Conservation (phyloP, 2,888 invertebrate species). For the Thelaira solivaga region DNA sequence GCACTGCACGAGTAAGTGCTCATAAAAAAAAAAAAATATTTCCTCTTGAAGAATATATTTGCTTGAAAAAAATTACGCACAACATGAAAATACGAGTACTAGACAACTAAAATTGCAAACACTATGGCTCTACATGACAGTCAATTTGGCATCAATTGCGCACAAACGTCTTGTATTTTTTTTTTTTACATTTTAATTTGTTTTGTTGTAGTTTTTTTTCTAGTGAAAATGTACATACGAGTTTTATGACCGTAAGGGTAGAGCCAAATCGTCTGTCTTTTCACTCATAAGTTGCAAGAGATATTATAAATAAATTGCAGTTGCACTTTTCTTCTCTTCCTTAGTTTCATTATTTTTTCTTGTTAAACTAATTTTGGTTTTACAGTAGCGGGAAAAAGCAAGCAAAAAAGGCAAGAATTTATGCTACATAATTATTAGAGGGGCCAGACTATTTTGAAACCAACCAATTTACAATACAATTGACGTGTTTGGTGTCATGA, state of each 20-base stretch:
- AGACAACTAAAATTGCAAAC: neutral
- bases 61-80: neutral
- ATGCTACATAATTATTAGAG: conserved; percentile 6
- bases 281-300: neutral
- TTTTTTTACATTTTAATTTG: conserved; percentile 1
- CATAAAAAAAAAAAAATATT: no score
- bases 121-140: neutral
- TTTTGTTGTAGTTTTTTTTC: neutral
- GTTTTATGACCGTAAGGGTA: conserved; percentile 47
- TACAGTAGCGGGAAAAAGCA: conserved; percentile 30
- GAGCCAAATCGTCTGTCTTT: neutral
- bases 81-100: conserved; percentile 1
- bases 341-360: neutral
- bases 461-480: no score
- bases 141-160: conserved; percentile 16
- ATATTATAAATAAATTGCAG: conserved; percentile 25
- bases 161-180: conserved; percentile 22
- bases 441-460: conserved; percentile 17
- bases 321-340: neutral
- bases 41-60: neutral
- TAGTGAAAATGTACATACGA: conserved; percentile 7
- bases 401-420: neutral
- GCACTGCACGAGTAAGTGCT: no score
- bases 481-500: no score
- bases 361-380: neutral